phyloP scores from a whole-genome alignment of 2,113 vertebrate genomes.

The Paramisgurnus dabryanus region DNA sequence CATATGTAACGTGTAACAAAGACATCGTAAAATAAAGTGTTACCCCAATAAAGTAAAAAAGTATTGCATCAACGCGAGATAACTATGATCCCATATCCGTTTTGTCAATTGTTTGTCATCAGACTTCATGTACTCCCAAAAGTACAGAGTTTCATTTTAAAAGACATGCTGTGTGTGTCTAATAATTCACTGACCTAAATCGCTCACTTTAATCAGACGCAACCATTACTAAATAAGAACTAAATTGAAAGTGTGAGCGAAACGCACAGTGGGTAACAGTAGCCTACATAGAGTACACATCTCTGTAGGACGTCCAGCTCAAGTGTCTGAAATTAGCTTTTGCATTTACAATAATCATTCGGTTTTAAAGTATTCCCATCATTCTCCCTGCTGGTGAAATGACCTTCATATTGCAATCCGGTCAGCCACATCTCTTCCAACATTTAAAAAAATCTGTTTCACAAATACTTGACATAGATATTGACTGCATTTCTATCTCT shows the following conservation, averaged over 20 bases:
- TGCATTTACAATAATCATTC: not conserved
- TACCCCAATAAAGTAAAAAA: too few relatives aligned
- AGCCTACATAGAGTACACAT: not conserved
- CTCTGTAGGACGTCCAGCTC: not conserved
- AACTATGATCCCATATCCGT: too few relatives aligned
- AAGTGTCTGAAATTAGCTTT: not conserved
- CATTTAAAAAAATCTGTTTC: too few relatives aligned
- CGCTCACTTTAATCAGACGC: not conserved
- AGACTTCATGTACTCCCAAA: not conserved
- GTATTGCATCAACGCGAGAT: too few relatives aligned
- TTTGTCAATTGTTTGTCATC: too few relatives aligned
- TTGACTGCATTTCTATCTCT: too few relatives aligned
- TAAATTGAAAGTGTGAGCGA: not conserved
- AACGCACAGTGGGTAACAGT: not conserved
- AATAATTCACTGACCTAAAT: slow-evolving; percentile 17
- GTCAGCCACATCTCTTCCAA: too few relatives aligned
- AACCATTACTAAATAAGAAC: not conserved
- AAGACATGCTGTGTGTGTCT: not conserved
- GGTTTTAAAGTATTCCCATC: not conserved
- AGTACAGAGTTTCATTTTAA: not conserved
- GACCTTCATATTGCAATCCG: too few relatives aligned
- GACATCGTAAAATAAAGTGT: too few relatives aligned
- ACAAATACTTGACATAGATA: too few relatives aligned
- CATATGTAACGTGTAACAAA: too few relatives aligned
- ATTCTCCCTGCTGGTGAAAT: too few relatives aligned